Evolutionary conservation across 2,888 invertebrate species (phyloP), one percentile per base, ranked within the genome.

Genomic region (Osmoderma eremita): DNA sequence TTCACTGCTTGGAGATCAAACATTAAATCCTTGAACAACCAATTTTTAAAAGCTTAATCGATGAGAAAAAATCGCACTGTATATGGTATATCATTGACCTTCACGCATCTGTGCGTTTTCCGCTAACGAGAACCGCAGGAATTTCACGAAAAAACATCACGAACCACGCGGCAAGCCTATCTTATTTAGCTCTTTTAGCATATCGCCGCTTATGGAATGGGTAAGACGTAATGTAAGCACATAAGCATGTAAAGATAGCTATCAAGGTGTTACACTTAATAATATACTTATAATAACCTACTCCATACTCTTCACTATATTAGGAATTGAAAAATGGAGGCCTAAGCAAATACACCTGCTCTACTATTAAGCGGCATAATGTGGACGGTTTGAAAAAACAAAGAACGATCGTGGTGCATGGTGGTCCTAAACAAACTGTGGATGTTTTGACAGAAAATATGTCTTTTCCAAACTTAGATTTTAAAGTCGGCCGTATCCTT

Each of bases 361-460:
- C 49, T 48, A 12, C 49, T 49, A 38, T 20, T 12, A 17, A 49
- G 30, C 38, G 38, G 38, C 17, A 38, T 38, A 13, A 38, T 18
- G 13, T 39, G 17, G 36, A 53, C 36, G 12, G 53, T 18, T 38
- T 10, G 38, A 38, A 8, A 38, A 38, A 53, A 17, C 20, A 53
- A 18, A 17, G 38, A 53, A 12, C 17, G 13, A 38, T 12, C 36
- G 6, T 48, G 10, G 12, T 12, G 12, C 20, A 6, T 17, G 4
- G 38, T 15, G 42, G 63, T 51, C 63, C 63, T 64, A 64, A 64
- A 51, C 50, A 64, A 64, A 64, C 39, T 22, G 15, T 30, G 17
- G 22, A 64, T 53, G 45, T 64, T 64, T 64, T 64, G 51, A 51
- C 53, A 63, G 63, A 50, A 63, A 63, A 64, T 64, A 51, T 30